Evolutionary conservation across 1,140 invertebrate species (phyloP), one percentile per base, ranked within the genome.

Genomic region (Brachionus calyciflorus): DNA sequence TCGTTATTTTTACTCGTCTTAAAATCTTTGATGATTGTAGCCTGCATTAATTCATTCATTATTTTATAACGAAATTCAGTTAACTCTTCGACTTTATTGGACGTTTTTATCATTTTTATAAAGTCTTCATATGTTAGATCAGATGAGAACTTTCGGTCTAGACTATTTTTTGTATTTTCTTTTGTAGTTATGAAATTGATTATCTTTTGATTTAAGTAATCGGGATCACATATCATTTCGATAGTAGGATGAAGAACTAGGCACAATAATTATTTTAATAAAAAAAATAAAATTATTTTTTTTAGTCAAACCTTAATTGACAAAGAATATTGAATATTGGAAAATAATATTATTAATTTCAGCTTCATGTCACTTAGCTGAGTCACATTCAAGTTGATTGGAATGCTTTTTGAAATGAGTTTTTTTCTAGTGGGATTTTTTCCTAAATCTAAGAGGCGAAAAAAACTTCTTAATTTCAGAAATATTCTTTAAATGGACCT

Each of bases 11-110:
- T 9, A 91, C 89, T 80, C 91, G 88, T 85, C 93, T 93, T 55
- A 94, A 86, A 82, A 93, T 93, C 84, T 93, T 30, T 92, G 75
- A 93, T 88, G 2, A 91, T 93, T 41, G 93, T 93, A 0, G 92
- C 92, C 87, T 95, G 92, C 91, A 94, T 93, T 78, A 94, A 91
- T 87, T 94, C 92, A 26, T 90, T 92, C 0, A 94, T 90, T 78
- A 94, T 93, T 80, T 92, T 91, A 79, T 91, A 92, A 76, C 91
- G 91, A 79, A 94, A 91, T 80, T 91, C 89, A 81, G 92, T 92
- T 14, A 95, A 85, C 75, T 91, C 89, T 81, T 93, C 91, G 55
- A 93, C 82, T 84, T 92, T 91, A 79, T 88, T 88, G 46, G 89
- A 91, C 78, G 88, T 89, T 79, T 92, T 90, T 60, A 95, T 93